These are phyloP conservation scores for Neopelma chrysocephalum DNA, from an alignment of 2,797 vertebrate species.

Conservation along the genomic window DNA sequence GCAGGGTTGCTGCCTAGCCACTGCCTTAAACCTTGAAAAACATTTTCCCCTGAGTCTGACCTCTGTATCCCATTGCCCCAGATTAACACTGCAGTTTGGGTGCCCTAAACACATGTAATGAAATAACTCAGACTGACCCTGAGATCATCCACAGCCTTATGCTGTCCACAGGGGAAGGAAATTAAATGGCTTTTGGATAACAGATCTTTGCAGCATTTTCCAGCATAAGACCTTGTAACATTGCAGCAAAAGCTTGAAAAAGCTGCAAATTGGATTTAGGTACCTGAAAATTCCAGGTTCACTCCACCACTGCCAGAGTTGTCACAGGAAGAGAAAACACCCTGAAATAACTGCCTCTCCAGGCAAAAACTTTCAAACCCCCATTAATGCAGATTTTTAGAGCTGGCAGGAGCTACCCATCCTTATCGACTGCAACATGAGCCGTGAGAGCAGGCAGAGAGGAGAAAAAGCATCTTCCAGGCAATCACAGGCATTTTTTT, in stretches of 20 bases:
- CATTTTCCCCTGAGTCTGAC: accelerated
- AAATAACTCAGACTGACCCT: not conserved
- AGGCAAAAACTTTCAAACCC: not conserved
- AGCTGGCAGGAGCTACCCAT: not conserved
- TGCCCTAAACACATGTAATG: not conserved
- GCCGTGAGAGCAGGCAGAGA: not conserved
- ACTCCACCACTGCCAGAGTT: not conserved
- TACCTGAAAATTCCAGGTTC: not conserved
- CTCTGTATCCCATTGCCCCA: not conserved
- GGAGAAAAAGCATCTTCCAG: not conserved
- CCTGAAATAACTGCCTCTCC: not conserved
- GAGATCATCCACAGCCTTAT: not conserved
- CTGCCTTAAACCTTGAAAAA: not conserved
- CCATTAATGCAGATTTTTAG: not conserved
- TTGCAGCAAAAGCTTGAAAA: not conserved
- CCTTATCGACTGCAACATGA: not conserved
- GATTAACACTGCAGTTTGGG: not conserved
- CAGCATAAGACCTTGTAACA: not conserved
- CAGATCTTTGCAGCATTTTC: not conserved
- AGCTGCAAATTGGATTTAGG: not conserved
- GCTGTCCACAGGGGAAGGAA: not conserved
- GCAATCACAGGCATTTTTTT: not conserved
- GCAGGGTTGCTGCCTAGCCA: not conserved
- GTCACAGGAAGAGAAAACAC: not conserved
- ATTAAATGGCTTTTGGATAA: not conserved